Evolutionary conservation across 2,797 vertebrate genomes (phyloP), one percentile per base, ranked within the genome.

Genomic region (Cuniculus paca): DNA sequence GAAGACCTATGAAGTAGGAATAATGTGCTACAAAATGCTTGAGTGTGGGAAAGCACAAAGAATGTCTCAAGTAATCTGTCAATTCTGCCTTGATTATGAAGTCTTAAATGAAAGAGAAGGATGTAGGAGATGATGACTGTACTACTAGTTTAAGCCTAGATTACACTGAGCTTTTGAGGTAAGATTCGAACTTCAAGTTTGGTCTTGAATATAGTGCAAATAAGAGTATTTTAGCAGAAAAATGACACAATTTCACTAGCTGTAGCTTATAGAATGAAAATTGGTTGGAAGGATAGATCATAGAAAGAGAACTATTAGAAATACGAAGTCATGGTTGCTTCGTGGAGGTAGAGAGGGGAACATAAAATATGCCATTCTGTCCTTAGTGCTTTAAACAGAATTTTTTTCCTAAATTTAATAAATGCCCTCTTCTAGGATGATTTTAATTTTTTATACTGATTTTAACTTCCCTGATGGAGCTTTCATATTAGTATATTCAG

Each of bases 281-380:
- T 7, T 31, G 14, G 10, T 85, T 70, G 31, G 56, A 80, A 20
- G 2, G 56, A 96, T 12, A 83, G 14, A 68, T 56, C 10, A 52
- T 45, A 61, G 54, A 94, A 80, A 75, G 2, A 94, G 56, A 88
- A 39, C n/a, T 48, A 54, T 16, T 68, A 54, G 58, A 4, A 68
- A 24, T 45, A 48, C 19, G 26, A 52, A 91, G 24, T 81, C 42
- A 80, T 2, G 9, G 50, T 70, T 87, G 45, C 14, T 36, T 93
- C 52, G 34, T 70, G 39, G 24, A 75, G 19, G 65, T 42, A 20
- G 12, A 93, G 50, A 75, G 4, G 11, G 28, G 22, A 56, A 70
- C 1, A 50, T 48, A 60, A 91, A 95, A n/a, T 93, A 79, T 52
- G 39, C 39, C 52, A 6, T 88, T 96, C 34, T 91, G 34, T 58